A percentile compares a stretch with the other conserved stretches of the same genome.
phyloP scores from a whole-genome alignment of 2,888 invertebrate species.

The Trimorus sp. region DNA sequence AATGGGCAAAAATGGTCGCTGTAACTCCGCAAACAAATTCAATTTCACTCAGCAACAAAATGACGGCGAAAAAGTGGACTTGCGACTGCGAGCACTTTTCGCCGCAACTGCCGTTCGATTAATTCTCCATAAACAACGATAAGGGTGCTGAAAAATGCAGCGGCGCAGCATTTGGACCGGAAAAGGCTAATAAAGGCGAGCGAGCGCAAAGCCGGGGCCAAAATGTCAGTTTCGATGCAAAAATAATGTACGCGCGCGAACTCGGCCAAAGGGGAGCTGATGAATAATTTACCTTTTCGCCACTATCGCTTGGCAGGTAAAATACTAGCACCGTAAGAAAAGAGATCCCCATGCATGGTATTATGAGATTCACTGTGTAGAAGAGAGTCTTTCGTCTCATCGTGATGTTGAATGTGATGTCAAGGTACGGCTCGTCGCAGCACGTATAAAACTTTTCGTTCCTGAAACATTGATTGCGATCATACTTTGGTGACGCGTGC shows the following conservation, averaged over 20 bases:
- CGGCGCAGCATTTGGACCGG: too few relatives aligned
- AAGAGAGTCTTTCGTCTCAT: slow-evolving; percentile 97
- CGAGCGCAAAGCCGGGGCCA: too few relatives aligned
- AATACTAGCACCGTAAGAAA: slow-evolving; percentile 98
- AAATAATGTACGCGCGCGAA: slow-evolving; percentile 11
- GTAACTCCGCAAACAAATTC: too few relatives aligned
- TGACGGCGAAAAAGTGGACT: too few relatives aligned
- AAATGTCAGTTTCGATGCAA: slow-evolving; percentile 1
- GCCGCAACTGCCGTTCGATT: too few relatives aligned
- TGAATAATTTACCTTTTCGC: slow-evolving; percentile 91
- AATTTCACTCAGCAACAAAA: too few relatives aligned
- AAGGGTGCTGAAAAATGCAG: too few relatives aligned
- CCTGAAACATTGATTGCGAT: slow-evolving; percentile 82
- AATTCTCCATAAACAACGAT: too few relatives aligned
- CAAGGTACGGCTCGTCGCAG: slow-evolving; percentile 97
- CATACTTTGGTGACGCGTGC: too few relatives aligned
- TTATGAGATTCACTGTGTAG: slow-evolving; percentile 98
- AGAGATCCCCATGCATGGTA: slow-evolving; percentile 98
- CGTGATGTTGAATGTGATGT: slow-evolving; percentile 98
- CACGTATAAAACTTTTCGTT: slow-evolving; percentile 98
- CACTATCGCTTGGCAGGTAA: slow-evolving; percentile 98
- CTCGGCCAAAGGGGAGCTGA: slow-evolving; percentile 3
- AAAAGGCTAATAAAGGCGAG: too few relatives aligned
- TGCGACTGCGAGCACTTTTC: too few relatives aligned
- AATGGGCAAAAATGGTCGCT: too few relatives aligned